Evolutionary conservation across 2,888 invertebrate species (phyloP), one percentile per base, ranked within the genome.

Genomic region (Polia nebulosa): DNA sequence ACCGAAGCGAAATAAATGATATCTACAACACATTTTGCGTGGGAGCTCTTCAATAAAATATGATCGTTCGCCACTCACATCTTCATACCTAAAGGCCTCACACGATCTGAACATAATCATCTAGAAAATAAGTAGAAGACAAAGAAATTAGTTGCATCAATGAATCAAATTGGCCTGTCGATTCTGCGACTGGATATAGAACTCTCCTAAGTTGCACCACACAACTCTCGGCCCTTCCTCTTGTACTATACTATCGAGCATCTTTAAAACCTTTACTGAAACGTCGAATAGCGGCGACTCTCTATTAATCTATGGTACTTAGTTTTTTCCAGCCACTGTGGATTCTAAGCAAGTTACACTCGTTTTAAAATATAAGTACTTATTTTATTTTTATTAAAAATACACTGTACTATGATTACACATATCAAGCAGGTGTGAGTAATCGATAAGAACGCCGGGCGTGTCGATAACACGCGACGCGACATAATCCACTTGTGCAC

Each of bases 91-190:
- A 53, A 57, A 25, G n/a, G 56, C 41, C 36, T 52, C 56, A 60
- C 55, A 49, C 32, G 25, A 52, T 60, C 34, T 34, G 32, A 52
- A 57, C 47, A 76, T 57, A 27, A 8, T 58, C 76, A 64, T 71
- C 32, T 76, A 64, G 57, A 64, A 34, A 60, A 32, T 69, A 70
- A 63, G 56, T 70, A 69, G 53, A 36, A 51, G 17, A 58, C n/a
- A 29, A 57, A 58, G 6, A 36, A 64, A 72, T 64, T 57, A 51
- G 56, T 66, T 51, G 56, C 49, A 51, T 69, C 22, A 39, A 65
- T 34, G 6, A 63, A 34, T 41, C 45, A 36, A 64, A 36, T 32
- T 22, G 22, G 51, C 25, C n/a, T 39, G 29, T 34, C 20, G 20
- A 25, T 39, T 25, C 25, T 11, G 2, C 34, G 15, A 15, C 44